phyloP scores from a whole-genome alignment of 2,888 invertebrate genomes.

The Alcis repandata region DNA sequence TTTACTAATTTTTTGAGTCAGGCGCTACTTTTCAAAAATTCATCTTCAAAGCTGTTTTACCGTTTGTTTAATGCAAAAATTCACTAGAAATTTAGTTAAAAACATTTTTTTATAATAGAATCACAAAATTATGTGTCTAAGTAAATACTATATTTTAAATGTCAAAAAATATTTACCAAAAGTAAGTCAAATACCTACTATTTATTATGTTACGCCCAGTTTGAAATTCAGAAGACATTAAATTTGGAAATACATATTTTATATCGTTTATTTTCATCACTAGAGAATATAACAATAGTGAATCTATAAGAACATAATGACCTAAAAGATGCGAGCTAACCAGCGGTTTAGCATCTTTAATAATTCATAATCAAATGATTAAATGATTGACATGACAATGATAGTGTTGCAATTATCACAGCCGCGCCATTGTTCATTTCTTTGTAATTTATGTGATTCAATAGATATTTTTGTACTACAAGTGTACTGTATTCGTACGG shows the following conservation, averaged over 20 bases:
- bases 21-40: no score
- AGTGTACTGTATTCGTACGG: neutral
- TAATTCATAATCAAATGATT: slow-evolving; percentile 28
- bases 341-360: slow-evolving; percentile 15
- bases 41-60: no score
- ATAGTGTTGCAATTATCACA: slow-evolving; percentile 16
- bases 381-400: slow-evolving; percentile 39
- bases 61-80: no score
- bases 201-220: neutral
- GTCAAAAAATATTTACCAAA: no score
- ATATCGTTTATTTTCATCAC: no score
- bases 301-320: slow-evolving; percentile 9
- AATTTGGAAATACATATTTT: neutral
- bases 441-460: neutral
- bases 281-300: neutral
- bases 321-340: slow-evolving; percentile 10
- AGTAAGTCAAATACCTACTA: no score
- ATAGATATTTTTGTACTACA: slow-evolving; percentile 1
- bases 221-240: neutral
- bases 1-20: no score
- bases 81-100: no score
- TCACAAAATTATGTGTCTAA: no score
- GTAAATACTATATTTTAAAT: no score
- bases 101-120: no score
- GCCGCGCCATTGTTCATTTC: slow-evolving; percentile 12